Evolutionary conservation across 35 echinoderm and acorn worm genomes (phyloP), one percentile per base, ranked within the genome.

Genomic region (Chiridota heheva): DNA sequence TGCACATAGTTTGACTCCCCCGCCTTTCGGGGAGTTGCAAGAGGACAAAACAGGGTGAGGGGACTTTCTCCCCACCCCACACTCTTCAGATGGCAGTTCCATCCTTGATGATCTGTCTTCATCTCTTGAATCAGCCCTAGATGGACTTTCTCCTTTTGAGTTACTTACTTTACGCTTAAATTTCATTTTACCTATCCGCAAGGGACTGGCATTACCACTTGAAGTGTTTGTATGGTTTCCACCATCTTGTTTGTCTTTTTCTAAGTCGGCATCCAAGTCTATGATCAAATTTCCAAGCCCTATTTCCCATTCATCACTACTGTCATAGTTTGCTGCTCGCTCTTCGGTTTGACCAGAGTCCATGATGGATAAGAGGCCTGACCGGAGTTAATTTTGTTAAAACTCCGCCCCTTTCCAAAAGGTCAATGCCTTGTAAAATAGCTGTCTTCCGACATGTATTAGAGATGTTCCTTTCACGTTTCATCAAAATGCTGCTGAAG

Each of bases 111-210:
- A 58, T 22, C 35, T 62, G 58, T 57, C 58, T 40, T 34, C 33
- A 29, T 78, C 75, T 37, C 62, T 78, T 62, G 53, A 78, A 58
- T 78, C 75, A n/a, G n/a, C n/a, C 40, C 34, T 61, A 58, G 75
- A 78, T 37, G 75, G 75, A 39, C 63, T 33, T 40, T 90, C 86
- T 12, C 88, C 82, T 60, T 89, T 89, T 24, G 77, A 30, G 51
- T 71, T 91, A 62, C 84, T 91, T 2, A 96, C 83, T 88, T 96
- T 98, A 4, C 95, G 84, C 63, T 98, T 98, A 18, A 98, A 91
- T 69, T 98, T 98, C 95, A 98, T 98, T 67, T 98, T 98, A 41
- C 95, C 89, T 61, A 98, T 91, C 85, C 85, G 91, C 79, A 98
- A 43, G 65, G 95, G 89, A 63, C 89, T 98, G 34, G 80, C 48